Percentiles rank a stretch among this genome's conserved stretches.
phyloP scores from a whole-genome alignment of 1,140 invertebrate genomes.

The fruit fly (Drosophila melanogaster) region Release_6_plus_ISO1_MT NC_004354.4:14369001-14369500 shows the following conservation, averaged over 20 bases:
- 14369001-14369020: constrained; percentile 36
- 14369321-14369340: background rate
- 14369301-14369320: constrained; percentile 49
- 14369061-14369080: background rate
- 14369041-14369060: background rate
- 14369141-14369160: constrained; percentile 3
- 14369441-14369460: constrained; percentile 9
- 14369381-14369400: constrained; percentile 39
- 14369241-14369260: constrained; percentile 16
- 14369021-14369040: constrained; percentile 22
- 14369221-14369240: background rate
- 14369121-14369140: constrained; percentile 63
- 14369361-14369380: constrained; percentile 3
- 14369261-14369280: constrained; percentile 19
- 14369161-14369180: constrained; percentile 18
- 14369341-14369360: background rate
- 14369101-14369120: constrained; percentile 71
- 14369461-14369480: constrained; percentile 11
- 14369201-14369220: constrained; percentile 7
- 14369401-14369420: constrained; percentile 58
- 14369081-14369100: constrained; percentile 15
- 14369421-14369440: constrained; percentile 24
- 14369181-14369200: constrained; percentile 43
- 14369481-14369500: constrained; percentile 29
- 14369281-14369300: constrained; percentile 67